These are phyloP conservation scores for Desmodus rotundus DNA, from an alignment of 2,113 vertebrate genomes.

Conservation along the genomic window DNA sequence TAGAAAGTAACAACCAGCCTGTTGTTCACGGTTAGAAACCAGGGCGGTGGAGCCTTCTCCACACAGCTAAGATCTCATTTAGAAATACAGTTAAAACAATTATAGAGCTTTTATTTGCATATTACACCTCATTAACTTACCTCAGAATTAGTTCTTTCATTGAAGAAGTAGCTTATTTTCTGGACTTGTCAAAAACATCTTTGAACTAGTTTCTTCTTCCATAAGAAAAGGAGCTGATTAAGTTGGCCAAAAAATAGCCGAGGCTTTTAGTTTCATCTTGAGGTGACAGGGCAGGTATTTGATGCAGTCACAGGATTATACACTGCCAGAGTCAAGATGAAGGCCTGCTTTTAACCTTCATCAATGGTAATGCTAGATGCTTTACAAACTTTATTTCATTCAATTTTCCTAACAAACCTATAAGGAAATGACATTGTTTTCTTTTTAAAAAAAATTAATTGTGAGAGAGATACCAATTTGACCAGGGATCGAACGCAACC, in stretches of 20 bases:
- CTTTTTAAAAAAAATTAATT: too few relatives aligned
- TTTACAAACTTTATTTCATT: not conserved
- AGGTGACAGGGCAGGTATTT: not conserved
- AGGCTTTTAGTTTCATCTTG: not conserved
- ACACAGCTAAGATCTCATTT: not conserved
- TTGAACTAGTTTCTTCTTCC: not conserved
- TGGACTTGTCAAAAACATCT: conserved; percentile 2
- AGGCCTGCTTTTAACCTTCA: not conserved
- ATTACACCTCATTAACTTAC: not conserved
- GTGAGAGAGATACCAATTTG: too few relatives aligned
- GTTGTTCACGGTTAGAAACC: not conserved
- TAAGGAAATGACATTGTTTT: not conserved
- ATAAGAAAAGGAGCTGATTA: not conserved
- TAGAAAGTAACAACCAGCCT: not conserved
- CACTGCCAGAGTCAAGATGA: not conserved
- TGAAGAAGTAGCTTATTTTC: not conserved
- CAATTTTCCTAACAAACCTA: not conserved
- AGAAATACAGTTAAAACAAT: not conserved
- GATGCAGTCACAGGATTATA: not conserved
- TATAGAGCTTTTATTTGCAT: conserved; percentile 28
- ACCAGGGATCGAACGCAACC: too few relatives aligned
- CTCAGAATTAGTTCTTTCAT: not conserved
- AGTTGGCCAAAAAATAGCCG: not conserved
- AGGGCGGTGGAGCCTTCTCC: not conserved
- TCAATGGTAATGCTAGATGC: not conserved